Evolutionary conservation across 1,140 invertebrate genomes (phyloP).

Genomic region (Pissodes strobi): DNA sequence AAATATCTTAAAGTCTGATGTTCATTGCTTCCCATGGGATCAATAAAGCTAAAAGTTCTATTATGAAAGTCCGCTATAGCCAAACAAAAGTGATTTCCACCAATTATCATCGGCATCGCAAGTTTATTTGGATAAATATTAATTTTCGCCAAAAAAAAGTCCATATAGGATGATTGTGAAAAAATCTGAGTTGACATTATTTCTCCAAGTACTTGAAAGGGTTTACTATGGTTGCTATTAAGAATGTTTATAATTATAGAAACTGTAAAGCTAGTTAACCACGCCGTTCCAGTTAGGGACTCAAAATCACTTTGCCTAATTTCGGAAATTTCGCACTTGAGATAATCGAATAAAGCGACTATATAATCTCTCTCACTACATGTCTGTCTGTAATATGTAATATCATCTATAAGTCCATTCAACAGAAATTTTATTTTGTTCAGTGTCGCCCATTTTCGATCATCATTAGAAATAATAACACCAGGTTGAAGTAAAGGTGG

Average conservation of each 20-base stretch:
- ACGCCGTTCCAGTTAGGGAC: too few species aligned
- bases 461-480: too few species aligned
- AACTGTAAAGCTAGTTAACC: too few species aligned
- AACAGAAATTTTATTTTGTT: too few species aligned
- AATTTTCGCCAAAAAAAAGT: neutral
- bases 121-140: neutral
- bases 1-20: neutral
- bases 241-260: neutral
- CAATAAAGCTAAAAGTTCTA: slow-evolving; percentile 1
- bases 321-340: too few species aligned
- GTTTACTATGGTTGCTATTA: neutral
- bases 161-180: neutral
- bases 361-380: too few species aligned
- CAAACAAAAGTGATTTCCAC: slow-evolving; percentile 6
- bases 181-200: neutral
- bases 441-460: too few species aligned
- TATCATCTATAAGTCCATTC: too few species aligned
- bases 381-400: too few species aligned
- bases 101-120: neutral
- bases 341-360: too few species aligned
- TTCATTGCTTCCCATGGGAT: slow-evolving; percentile 1
- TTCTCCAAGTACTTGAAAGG: slow-evolving; percentile 1
- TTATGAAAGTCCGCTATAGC: neutral
- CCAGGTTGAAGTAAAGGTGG: too few species aligned
- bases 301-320: too few species aligned